A percentile compares a stretch with the other conserved stretches of the same genome.
Conservation (phyloP, 2,113 vertebrate genomes). For the Vanacampus margaritifer region DNA sequence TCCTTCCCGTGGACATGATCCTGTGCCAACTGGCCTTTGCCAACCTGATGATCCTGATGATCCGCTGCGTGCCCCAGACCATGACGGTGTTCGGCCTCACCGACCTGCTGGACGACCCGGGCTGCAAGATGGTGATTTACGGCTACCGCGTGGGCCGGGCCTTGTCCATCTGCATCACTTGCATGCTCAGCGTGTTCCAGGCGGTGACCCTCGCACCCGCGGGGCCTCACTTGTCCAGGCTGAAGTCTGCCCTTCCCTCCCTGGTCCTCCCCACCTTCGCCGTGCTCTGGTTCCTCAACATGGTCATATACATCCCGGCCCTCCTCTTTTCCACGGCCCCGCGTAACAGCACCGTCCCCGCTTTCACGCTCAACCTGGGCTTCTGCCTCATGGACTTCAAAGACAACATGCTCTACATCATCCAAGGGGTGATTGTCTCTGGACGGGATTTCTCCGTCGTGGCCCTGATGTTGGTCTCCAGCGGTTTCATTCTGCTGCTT, state of each 20-base stretch:
- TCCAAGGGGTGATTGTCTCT: slow-evolving; percentile 69
- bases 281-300: slow-evolving; percentile 73
- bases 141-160: slow-evolving; percentile 70
- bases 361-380: slow-evolving; percentile 75
- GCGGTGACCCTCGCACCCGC: slow-evolving; percentile 62
- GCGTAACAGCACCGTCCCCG: slow-evolving; percentile 66
- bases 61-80: slow-evolving; percentile 72
- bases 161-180: slow-evolving; percentile 75
- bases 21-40: slow-evolving; percentile 75
- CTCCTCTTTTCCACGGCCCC: slow-evolving; percentile 73
- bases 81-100: slow-evolving; percentile 72
- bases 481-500: slow-evolving; percentile 68
- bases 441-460: slow-evolving; percentile 73
- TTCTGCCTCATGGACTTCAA: slow-evolving; percentile 76
- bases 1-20: slow-evolving; percentile 74
- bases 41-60: slow-evolving; percentile 73
- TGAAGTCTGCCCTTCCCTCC: slow-evolving; percentile 61
- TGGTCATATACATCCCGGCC: slow-evolving; percentile 70
- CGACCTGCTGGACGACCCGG: slow-evolving; percentile 64
- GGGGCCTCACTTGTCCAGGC: slow-evolving; percentile 37
- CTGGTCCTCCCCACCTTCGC: slow-evolving; percentile 65
- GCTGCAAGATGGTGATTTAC: slow-evolving; percentile 77
- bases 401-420: slow-evolving; percentile 71
- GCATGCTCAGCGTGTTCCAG: slow-evolving; percentile 77
- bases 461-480: slow-evolving; percentile 72